phyloP scores from a whole-genome alignment of 2,888 invertebrate species.

The Melipona bicolor region DNA sequence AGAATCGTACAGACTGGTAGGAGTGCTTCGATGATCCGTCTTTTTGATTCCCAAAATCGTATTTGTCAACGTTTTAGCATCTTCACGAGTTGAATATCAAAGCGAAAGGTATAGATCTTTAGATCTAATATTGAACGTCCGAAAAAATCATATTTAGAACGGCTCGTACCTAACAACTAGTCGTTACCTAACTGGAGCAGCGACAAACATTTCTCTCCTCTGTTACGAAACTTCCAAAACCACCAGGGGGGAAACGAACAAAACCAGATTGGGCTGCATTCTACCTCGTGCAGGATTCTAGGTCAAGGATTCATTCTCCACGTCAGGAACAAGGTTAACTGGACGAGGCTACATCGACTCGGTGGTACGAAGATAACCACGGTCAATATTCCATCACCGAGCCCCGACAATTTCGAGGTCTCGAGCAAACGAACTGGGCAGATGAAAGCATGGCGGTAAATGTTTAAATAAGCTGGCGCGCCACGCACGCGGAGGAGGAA shows the following conservation, averaged over 20 bases:
- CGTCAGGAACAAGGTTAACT: neutral
- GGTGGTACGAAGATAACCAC: neutral
- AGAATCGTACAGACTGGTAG: too few relatives aligned
- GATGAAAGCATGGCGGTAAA: slow-evolving; percentile 16
- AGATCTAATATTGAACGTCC: too few relatives aligned
- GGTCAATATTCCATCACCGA: neutral
- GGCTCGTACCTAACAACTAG: too few relatives aligned
- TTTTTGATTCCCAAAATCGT: neutral
- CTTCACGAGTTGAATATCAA: neutral
- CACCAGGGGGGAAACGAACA: too few relatives aligned
- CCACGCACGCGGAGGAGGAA: neutral
- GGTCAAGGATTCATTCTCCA: neutral
- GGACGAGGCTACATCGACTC: neutral
- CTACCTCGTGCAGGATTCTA: neutral
- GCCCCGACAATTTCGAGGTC: neutral
- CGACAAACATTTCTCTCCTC: too few relatives aligned
- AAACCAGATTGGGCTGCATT: neutral
- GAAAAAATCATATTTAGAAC: too few relatives aligned
- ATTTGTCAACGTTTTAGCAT: neutral
- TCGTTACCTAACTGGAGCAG: too few relatives aligned
- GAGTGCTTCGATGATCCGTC: too few relatives aligned
- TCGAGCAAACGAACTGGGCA: slow-evolving; percentile 1
- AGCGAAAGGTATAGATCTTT: neutral
- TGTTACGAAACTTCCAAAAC: too few relatives aligned
- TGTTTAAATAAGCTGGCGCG: slow-evolving; percentile 37